Base-by-base conservation (phyloP, 1,140 invertebrate species). In the Heterodera carotae region DNA sequence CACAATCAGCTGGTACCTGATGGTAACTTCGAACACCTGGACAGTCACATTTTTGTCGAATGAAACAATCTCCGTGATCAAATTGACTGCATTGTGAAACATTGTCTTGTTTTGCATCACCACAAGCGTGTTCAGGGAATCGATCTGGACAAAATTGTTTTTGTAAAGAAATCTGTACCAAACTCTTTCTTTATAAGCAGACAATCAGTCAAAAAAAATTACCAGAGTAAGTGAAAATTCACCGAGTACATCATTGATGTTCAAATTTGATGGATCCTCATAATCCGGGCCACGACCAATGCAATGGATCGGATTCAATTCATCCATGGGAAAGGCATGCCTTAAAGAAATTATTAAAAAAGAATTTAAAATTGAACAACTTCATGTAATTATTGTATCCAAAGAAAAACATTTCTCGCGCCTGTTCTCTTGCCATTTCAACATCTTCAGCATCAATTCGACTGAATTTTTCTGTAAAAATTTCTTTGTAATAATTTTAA, bases 211-310 rank as follows among this genome's bases (percentile, higher is more conserved):
- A 31, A 29, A 18, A 27, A 29, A 4, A 59, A 39, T 56, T 76
- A 91, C 88, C 66, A 91, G 81, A 27, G 90, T 91, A 39, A 91
- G 83, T 36, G 88, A 89, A 84, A 90, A 91, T 79, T 92, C 91
- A 66, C 92, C 92, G 3, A 92, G 87, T 22, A 91, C 91, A 89
- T 92, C 92, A 89, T 92, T 92, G 62, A 92, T 92, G 83, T 93
- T 92, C 72, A 92, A 91, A 84, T 92, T 92, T 36, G 89, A 90
- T 91, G 90, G 91, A 88, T 91, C 90, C 4, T 90, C 89, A 86
- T 91, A 88, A 88, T 92, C 92, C 69, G 91, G 90, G 33, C 91
- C 91, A 76, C 91, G 84, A 27, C 91, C 91, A 12, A 76, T 84
- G 82, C 91, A 91, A 80, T 90, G 84, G 76, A 91, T 90, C 2